phyloP scores from a whole-genome alignment of 2,113 vertebrate species.

The Elachura formosa region DNA sequence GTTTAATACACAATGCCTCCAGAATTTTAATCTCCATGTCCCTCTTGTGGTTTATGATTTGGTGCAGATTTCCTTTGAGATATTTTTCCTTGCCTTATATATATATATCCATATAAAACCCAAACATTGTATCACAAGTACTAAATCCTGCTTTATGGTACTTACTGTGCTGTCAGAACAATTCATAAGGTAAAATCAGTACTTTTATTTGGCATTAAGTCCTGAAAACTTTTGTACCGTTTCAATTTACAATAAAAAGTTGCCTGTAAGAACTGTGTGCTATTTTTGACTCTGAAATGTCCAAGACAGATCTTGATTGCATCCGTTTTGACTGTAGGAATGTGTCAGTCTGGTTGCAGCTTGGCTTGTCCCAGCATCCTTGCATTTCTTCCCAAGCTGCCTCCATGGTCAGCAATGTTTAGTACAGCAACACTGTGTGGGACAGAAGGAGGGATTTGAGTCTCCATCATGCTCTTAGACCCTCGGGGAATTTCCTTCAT shows the following conservation, averaged over 20 bases:
- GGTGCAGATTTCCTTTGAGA: conserved; percentile 28
- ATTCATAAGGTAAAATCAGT: background rate
- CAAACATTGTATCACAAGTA: background rate
- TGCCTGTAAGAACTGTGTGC: background rate
- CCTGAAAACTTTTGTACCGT: background rate
- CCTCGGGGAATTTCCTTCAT: background rate
- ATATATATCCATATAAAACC: background rate
- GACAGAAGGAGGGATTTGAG: background rate
- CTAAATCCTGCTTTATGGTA: conserved; percentile 12
- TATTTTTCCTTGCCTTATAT: background rate
- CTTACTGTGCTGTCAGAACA: background rate
- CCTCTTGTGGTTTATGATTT: conserved; percentile 40
- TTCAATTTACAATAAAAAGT: background rate
- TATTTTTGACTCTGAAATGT: background rate
- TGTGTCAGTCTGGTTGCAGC: rapidly evolving
- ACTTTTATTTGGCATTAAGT: background rate
- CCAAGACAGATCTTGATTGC: background rate
- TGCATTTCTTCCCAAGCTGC: background rate
- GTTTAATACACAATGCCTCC: background rate
- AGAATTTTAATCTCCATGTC: conserved; percentile 17
- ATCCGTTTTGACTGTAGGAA: background rate
- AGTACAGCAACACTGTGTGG: rapidly evolving
- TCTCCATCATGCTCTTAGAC: background rate
- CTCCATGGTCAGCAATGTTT: background rate
- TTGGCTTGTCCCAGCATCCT: background rate